A percentile compares a stretch with the other conserved stretches of the same genome.
Evolutionary conservation across 2,113 vertebrate species (phyloP).

Genomic region (Cranoglanis bouderius): DNA sequence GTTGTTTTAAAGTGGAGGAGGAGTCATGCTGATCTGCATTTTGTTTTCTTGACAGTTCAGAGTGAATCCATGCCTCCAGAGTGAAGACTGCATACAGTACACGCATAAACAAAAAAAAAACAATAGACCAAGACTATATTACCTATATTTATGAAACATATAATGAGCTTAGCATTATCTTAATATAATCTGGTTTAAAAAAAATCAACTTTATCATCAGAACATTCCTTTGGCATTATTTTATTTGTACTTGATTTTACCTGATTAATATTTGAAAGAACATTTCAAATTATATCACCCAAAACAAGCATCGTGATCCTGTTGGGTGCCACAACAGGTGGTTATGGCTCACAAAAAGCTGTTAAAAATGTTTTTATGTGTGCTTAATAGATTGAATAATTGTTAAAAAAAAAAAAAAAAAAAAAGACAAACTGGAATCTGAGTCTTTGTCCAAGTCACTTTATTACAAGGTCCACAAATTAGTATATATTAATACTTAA

Average conservation of each 20-base stretch:
- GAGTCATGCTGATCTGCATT: background rate
- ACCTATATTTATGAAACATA: background rate
- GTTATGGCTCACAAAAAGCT: background rate
- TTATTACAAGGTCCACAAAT: background rate
- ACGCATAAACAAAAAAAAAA: background rate
- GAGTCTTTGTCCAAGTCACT: background rate
- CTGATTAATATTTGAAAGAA: background rate
- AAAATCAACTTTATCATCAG: background rate
- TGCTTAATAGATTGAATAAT: background rate
- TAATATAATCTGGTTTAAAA: background rate
- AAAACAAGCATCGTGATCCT: background rate
- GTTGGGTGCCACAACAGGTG: background rate
- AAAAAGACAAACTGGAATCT: background rate
- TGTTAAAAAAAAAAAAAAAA: too few species aligned
- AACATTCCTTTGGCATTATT: background rate
- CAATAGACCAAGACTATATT: background rate
- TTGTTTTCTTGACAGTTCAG: background rate
- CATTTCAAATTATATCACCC: background rate
- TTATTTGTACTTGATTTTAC: background rate
- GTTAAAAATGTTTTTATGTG: background rate
- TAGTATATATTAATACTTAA: background rate
- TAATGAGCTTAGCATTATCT: background rate
- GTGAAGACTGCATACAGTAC: conserved; percentile 37
- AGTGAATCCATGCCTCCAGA: conserved; percentile 44
- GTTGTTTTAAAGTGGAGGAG: background rate